Evolutionary conservation across 2,797 vertebrate species (phyloP).

Genomic region (Megalops cyprinoides): DNA sequence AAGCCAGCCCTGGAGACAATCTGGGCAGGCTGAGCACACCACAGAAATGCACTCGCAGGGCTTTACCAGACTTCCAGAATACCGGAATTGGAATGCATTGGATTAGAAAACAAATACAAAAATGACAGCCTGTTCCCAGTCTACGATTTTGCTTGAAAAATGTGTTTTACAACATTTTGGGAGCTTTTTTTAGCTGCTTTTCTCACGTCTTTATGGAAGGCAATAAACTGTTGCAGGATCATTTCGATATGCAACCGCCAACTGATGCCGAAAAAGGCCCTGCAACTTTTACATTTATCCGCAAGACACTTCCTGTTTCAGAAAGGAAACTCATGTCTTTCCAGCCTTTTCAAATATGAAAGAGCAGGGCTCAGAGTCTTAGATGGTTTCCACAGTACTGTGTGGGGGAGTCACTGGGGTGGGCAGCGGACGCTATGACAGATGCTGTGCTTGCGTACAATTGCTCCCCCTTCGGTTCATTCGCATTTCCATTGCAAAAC

Average conservation of each 20-base stretch:
- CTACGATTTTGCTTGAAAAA: neutral
- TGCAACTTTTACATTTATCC: neutral
- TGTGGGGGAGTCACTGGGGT: neutral
- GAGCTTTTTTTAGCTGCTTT: neutral
- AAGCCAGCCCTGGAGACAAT: neutral
- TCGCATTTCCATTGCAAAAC: neutral
- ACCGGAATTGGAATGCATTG: neutral
- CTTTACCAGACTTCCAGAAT: neutral
- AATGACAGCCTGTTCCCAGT: neutral
- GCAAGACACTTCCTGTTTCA: neutral
- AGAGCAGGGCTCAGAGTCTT: conserved; percentile 16
- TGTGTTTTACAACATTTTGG: neutral
- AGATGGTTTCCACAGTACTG: neutral
- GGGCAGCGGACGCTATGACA: neutral
- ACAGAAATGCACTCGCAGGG: neutral
- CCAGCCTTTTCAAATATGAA: conserved; percentile 4
- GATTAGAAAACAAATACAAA: neutral
- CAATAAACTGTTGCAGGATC: neutral
- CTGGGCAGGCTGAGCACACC: neutral
- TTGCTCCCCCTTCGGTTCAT: neutral
- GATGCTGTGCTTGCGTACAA: neutral
- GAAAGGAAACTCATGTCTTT: neutral
- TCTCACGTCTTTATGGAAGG: neutral
- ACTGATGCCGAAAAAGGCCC: neutral
- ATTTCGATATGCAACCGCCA: neutral